These are phyloP conservation scores for Mimachlamys varia DNA, from an alignment of 2,888 invertebrate genomes.

Conservation along the genomic window DNA sequence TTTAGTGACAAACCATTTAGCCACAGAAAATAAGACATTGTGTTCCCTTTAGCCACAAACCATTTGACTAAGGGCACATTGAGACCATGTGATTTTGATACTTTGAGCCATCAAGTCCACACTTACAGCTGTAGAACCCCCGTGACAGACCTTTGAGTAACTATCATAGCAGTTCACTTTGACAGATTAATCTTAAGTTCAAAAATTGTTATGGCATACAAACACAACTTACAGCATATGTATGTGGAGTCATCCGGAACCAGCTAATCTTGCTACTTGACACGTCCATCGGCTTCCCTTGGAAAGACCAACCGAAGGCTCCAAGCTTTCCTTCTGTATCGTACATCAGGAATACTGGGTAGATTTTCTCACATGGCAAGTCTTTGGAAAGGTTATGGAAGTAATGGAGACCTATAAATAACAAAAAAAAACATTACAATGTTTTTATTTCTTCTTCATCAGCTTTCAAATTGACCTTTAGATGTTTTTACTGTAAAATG, in stretches of 20 bases:
- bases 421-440: background rate
- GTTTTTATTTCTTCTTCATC: background rate
- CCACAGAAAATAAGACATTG: no score
- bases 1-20: no score
- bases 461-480: background rate
- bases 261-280: slow-evolving; percentile 63
- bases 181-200: no score
- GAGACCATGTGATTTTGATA: no score
- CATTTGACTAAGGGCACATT: no score
- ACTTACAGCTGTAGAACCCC: no score
- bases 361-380: slow-evolving; percentile 71
- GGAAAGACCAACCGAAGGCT: slow-evolving; percentile 77
- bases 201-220: no score
- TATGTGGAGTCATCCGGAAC: slow-evolving; percentile 68
- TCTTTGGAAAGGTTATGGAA: slow-evolving; percentile 70
- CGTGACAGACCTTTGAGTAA: no score
- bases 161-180: no score
- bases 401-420: slow-evolving; percentile 71
- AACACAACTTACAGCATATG: slow-evolving; percentile 69
- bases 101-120: no score
- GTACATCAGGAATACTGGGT: slow-evolving; percentile 76
- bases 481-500: no score
- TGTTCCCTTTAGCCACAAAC: no score
- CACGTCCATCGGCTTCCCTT: slow-evolving; percentile 70
- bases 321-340: slow-evolving; percentile 73